Evolutionary conservation across 1,140 invertebrate species (phyloP).

Genomic region (Procambarus virginalis): DNA sequence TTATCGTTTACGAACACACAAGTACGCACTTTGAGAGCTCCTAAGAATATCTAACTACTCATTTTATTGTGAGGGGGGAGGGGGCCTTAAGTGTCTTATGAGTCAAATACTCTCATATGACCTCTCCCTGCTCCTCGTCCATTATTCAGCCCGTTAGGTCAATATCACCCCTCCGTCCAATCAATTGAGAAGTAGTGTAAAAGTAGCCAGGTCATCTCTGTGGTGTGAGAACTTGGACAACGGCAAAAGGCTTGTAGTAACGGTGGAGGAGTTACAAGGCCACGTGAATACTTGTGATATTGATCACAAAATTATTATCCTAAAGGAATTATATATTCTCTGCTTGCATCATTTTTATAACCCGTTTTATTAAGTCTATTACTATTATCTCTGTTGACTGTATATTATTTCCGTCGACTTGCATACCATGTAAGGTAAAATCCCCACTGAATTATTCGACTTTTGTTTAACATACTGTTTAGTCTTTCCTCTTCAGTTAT

Average conservation of each 20-base stretch:
- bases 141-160: not conserved
- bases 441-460: too few species aligned
- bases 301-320: too few species aligned
- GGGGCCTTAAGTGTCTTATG: not conserved
- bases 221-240: not conserved
- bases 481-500: too few species aligned
- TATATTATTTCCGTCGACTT: too few species aligned
- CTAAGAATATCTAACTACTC: not conserved
- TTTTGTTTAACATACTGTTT: too few species aligned
- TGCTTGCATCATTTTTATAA: too few species aligned
- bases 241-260: not conserved
- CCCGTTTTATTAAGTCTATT: too few species aligned
- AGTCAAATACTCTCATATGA: not conserved
- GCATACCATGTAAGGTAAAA: too few species aligned
- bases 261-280: not conserved
- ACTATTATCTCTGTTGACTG: too few species aligned
- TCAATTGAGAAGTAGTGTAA: not conserved
- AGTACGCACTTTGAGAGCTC: too few species aligned
- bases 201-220: not conserved
- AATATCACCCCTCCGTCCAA: not conserved
- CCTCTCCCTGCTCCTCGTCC: not conserved
- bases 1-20: not conserved
- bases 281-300: not conserved
- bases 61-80: not conserved
- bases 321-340: too few species aligned